Evolutionary conservation across 2,888 invertebrate genomes (phyloP).

Genomic region (Perizoma affinitatum): DNA sequence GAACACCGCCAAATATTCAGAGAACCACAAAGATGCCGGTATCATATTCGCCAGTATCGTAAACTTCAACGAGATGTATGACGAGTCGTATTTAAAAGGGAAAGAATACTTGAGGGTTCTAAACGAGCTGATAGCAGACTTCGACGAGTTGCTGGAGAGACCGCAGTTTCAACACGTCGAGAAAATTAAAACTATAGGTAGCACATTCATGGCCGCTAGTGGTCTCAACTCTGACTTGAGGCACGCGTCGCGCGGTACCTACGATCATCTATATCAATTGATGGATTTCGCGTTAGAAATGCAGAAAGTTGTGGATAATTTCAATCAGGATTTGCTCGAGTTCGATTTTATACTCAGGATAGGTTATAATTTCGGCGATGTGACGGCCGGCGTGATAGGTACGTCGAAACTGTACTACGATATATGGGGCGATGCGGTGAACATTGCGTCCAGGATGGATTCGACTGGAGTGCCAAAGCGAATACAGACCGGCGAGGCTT

Average conservation of each 20-base stretch:
- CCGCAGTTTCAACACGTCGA: slow-evolving; percentile 94
- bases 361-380: slow-evolving; percentile 97
- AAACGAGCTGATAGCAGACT: slow-evolving; percentile 98
- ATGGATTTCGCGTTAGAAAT: slow-evolving; percentile 97
- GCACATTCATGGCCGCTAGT: slow-evolving; percentile 98
- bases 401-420: slow-evolving; percentile 98
- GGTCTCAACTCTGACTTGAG: slow-evolving; percentile 94
- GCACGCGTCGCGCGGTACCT: slow-evolving; percentile 86
- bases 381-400: slow-evolving; percentile 98
- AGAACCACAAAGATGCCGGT: slow-evolving; percentile 95
- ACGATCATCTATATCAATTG: slow-evolving; percentile 92
- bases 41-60: slow-evolving; percentile 98
- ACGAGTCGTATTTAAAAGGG: slow-evolving; percentile 97
- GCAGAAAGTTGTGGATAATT: slow-evolving; percentile 93
- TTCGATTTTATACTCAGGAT: slow-evolving; percentile 94
- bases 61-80: slow-evolving; percentile 99
- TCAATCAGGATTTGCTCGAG: slow-evolving; percentile 94
- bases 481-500: slow-evolving; percentile 92
- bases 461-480: slow-evolving; percentile 95
- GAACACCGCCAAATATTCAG: slow-evolving; percentile 96
- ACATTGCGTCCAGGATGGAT: slow-evolving; percentile 98
- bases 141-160: slow-evolving; percentile 94
- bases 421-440: slow-evolving; percentile 99
- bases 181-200: slow-evolving; percentile 98
- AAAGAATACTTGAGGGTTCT: slow-evolving; percentile 97